Evolutionary conservation across 2,888 invertebrate species (phyloP).

Genomic region (Cryptophagus acutangulus): DNA sequence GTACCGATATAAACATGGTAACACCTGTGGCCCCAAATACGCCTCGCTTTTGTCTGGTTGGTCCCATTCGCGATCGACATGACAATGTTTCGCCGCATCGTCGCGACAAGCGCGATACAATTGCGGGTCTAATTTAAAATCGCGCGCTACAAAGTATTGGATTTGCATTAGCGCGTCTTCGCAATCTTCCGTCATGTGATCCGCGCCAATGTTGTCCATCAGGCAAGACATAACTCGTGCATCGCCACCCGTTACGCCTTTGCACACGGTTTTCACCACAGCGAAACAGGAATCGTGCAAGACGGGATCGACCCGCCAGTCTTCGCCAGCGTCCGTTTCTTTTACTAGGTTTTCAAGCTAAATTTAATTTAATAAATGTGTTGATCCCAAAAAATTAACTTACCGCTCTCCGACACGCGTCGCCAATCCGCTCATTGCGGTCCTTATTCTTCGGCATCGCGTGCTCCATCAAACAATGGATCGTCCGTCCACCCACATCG

Average conservation of each 20-base stretch:
- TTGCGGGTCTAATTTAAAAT: slow-evolving; percentile 88
- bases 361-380: not conserved
- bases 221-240: slow-evolving; percentile 87
- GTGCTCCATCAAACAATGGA: slow-evolving; percentile 93
- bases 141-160: slow-evolving; percentile 94
- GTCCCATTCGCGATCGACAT: slow-evolving; percentile 74
- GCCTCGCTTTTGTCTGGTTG: slow-evolving; percentile 59
- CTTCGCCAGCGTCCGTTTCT: slow-evolving; percentile 88
- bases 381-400: slow-evolving; percentile 31
- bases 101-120: slow-evolving; percentile 82
- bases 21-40: slow-evolving; percentile 74
- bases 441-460: slow-evolving; percentile 63
- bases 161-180: slow-evolving; percentile 89
- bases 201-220: slow-evolving; percentile 84
- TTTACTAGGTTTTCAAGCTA: slow-evolving; percentile 77
- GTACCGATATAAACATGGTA: slow-evolving; percentile 83
- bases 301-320: slow-evolving; percentile 92
- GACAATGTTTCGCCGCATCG: slow-evolving; percentile 80
- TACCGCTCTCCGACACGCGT: slow-evolving; percentile 69
- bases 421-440: slow-evolving; percentile 52
- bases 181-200: slow-evolving; percentile 82
- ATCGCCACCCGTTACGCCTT: slow-evolving; percentile 67
- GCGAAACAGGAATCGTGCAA: slow-evolving; percentile 79
- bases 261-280: slow-evolving; percentile 75
- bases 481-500: slow-evolving; percentile 80